Evolutionary conservation across 2,797 vertebrate genomes (phyloP).

Genomic region (Centroberyx gerrardi): DNA sequence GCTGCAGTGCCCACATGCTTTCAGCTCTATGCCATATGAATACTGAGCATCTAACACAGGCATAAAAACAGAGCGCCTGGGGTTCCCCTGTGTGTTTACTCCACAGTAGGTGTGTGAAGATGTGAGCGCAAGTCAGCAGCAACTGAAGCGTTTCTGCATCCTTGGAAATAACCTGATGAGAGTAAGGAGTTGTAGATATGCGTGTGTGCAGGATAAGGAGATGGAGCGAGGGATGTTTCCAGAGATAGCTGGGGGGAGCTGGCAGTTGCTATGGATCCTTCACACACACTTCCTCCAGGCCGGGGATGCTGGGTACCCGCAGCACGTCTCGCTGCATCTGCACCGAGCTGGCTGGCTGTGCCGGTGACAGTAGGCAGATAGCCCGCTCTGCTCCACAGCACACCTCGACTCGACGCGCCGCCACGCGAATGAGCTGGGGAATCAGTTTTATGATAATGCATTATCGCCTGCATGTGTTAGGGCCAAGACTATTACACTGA

Average conservation of each 20-base stretch:
- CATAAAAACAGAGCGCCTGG: conserved; percentile 25
- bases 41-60: conserved; percentile 52
- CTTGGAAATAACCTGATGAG: background rate
- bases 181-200: conserved; percentile 41
- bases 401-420: conserved; percentile 31
- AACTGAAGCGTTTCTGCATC: conserved; percentile 29
- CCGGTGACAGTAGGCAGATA: conserved; percentile 42
- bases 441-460: conserved; percentile 63
- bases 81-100: conserved; percentile 43
- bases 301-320: conserved; percentile 19
- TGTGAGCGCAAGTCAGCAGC: conserved; percentile 22
- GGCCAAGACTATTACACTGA: conserved; percentile 38
- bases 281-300: conserved; percentile 5
- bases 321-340: conserved; percentile 46
- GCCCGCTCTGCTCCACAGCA: conserved; percentile 43
- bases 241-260: conserved; percentile 15
- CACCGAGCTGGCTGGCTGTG: conserved; percentile 8
- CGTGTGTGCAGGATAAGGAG: conserved; percentile 22
- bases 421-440: conserved; percentile 40
- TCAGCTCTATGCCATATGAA: conserved; percentile 59
- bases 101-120: conserved; percentile 6
- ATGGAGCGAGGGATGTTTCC: conserved; percentile 1
- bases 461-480: conserved; percentile 53
- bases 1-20: conserved; percentile 58
- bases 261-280: conserved; percentile 26